These are phyloP conservation scores for Coleophora deauratella DNA, from an alignment of 2,888 invertebrate species.

Conservation along the genomic window DNA sequence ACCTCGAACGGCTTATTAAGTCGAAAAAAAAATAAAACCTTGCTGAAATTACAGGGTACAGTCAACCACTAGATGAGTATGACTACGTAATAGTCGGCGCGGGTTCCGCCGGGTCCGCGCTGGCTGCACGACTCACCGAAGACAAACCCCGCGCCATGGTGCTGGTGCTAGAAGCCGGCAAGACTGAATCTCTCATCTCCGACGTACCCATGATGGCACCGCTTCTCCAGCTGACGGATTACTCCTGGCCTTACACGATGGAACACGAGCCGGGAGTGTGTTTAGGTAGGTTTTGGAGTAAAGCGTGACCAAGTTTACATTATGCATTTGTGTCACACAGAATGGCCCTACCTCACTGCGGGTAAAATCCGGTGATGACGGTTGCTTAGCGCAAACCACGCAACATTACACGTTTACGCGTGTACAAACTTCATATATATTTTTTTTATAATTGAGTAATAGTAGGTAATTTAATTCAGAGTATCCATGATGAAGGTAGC, in stretches of 20 bases:
- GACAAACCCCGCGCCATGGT: constrained; percentile 68
- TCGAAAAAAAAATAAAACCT: no score
- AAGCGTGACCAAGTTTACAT: no score
- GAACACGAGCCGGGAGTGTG: constrained; percentile 76
- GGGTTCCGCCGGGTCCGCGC: constrained; percentile 80
- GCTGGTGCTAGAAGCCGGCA: constrained; percentile 77
- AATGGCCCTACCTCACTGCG: no score
- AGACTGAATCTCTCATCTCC: constrained; percentile 62
- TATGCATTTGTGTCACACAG: no score
- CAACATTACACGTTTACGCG: no score
- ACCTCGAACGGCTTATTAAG: no score
- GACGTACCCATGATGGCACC: constrained; percentile 75
- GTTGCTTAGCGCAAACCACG: no score
- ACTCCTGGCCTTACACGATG: constrained; percentile 77
- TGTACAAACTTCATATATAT: no score
- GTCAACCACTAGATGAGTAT: constrained; percentile 59
- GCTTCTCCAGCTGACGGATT: constrained; percentile 73
- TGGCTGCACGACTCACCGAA: constrained; percentile 81
- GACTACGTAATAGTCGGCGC: constrained; percentile 81
- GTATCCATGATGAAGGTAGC: no score
- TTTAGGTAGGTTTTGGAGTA: constrained; percentile 35
- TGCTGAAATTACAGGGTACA: constrained; percentile 29
- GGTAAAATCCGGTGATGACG: no score
- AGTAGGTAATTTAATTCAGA: no score
- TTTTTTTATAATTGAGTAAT: no score